Conservation (phyloP, 1,140 invertebrate genomes). For the Dryas iulia region DNA sequence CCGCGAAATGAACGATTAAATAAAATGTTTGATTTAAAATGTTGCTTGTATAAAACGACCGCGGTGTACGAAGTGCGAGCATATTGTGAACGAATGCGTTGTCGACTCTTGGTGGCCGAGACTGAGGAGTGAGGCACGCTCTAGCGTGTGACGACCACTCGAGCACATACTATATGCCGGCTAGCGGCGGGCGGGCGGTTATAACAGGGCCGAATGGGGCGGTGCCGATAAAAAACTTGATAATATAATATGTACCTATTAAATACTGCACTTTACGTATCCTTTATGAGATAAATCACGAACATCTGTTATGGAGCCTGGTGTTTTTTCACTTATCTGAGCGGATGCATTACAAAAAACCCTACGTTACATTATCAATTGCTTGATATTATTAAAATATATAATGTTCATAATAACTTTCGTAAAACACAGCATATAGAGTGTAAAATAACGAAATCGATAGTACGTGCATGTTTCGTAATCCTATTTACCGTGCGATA, state of each 20-base stretch:
- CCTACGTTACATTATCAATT: background rate
- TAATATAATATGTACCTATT: constrained; percentile 72
- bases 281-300: constrained; percentile 56
- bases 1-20: constrained; percentile 65
- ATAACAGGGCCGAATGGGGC: constrained; percentile 54
- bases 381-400: background rate
- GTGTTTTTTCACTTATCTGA: constrained; percentile 33
- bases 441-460: constrained; percentile 9
- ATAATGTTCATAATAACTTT: background rate
- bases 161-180: constrained; percentile 20
- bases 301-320: constrained; percentile 55
- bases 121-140: constrained; percentile 30
- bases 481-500: constrained; percentile 46
- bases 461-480: constrained; percentile 33
- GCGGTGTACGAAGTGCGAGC: constrained; percentile 43
- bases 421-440: background rate
- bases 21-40: constrained; percentile 64
- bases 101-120: constrained; percentile 19
- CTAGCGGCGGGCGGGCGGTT: constrained; percentile 58
- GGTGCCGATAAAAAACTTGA: constrained; percentile 63
- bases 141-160: constrained; percentile 25
- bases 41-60: constrained; percentile 41
- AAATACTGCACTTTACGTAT: constrained; percentile 63
- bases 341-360: constrained; percentile 20
- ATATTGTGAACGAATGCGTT: constrained; percentile 42